These are phyloP conservation scores for Acipenser ruthenus DNA, from an alignment of 2,797 vertebrate genomes.

Conservation along the genomic window DNA sequence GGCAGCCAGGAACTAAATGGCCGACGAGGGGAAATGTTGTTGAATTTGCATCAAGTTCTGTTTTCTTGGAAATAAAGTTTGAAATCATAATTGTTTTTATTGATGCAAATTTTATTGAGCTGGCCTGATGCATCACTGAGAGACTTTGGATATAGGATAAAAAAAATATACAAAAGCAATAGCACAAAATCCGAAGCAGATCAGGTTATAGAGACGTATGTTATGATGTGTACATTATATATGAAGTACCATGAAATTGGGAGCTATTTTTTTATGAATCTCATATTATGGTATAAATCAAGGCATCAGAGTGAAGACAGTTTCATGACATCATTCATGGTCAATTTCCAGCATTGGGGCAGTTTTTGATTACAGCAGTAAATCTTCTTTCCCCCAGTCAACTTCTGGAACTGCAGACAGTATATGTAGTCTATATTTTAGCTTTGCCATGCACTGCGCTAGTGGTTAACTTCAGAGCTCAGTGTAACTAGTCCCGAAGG, in stretches of 20 bases:
- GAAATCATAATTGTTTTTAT: constrained; percentile 47
- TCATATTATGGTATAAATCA: constrained; percentile 53
- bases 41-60: constrained; percentile 40
- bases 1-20: neutral
- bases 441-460: constrained; percentile 14
- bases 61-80: constrained; percentile 25
- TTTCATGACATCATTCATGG: constrained; percentile 63
- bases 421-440: constrained; percentile 17
- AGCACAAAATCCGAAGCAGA: neutral
- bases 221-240: constrained; percentile 2
- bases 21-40: constrained; percentile 27
- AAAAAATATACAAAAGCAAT: constrained; percentile 18
- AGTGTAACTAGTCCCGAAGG: constrained; percentile 12
- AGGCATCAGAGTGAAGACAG: constrained; percentile 46
- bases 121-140: constrained; percentile 44
- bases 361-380: constrained; percentile 65
- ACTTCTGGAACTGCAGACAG: neutral
- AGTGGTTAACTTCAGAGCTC: neutral
- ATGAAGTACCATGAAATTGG: constrained; percentile 10
- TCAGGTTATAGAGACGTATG: neutral
- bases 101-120: too few species aligned
- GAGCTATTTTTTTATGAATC: constrained; percentile 37
- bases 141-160: constrained; percentile 35
- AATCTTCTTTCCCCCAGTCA: constrained; percentile 43
- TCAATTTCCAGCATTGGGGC: constrained; percentile 58